Evolutionary conservation across 2,797 vertebrate genomes (phyloP).

Genomic region (Ispidina lecontei): DNA sequence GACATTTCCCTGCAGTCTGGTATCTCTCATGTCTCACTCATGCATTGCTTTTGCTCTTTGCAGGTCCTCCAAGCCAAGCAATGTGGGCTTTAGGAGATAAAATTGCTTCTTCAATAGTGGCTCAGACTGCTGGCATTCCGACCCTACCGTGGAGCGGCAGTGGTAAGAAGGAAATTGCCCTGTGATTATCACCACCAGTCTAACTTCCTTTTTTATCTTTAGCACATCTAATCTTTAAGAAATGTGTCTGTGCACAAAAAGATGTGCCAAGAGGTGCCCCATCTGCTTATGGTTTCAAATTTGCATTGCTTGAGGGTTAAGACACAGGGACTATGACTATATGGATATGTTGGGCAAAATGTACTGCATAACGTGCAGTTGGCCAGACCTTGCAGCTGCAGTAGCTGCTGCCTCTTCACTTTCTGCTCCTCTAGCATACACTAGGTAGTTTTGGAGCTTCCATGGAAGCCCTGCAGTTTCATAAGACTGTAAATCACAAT

Average conservation of each 20-base stretch:
- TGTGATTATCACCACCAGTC: neutral
- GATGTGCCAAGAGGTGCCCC: neutral
- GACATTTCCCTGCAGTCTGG: accelerated
- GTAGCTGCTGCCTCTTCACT: neutral
- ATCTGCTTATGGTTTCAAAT: neutral
- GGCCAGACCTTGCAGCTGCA: conserved; percentile 26
- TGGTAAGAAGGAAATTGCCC: conserved; percentile 77
- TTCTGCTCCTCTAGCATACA: neutral
- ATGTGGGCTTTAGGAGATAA: conserved; percentile 99
- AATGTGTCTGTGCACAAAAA: neutral
- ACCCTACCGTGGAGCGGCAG: conserved; percentile 96
- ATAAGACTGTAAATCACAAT: conserved; percentile 23
- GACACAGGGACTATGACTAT: neutral
- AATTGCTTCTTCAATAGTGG: conserved; percentile 97
- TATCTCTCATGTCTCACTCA: neutral
- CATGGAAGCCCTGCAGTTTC: conserved; percentile 38
- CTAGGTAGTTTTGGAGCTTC: conserved; percentile 18
- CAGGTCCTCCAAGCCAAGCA: conserved; percentile 97
- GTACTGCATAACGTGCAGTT: neutral
- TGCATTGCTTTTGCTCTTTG: neutral
- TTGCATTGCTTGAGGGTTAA: neutral
- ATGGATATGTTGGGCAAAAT: neutral
- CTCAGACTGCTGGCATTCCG: conserved; percentile 97
- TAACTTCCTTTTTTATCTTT: neutral
- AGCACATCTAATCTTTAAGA: neutral